Conservation (phyloP, 2,797 vertebrate species). For the Mus caroli region DNA sequence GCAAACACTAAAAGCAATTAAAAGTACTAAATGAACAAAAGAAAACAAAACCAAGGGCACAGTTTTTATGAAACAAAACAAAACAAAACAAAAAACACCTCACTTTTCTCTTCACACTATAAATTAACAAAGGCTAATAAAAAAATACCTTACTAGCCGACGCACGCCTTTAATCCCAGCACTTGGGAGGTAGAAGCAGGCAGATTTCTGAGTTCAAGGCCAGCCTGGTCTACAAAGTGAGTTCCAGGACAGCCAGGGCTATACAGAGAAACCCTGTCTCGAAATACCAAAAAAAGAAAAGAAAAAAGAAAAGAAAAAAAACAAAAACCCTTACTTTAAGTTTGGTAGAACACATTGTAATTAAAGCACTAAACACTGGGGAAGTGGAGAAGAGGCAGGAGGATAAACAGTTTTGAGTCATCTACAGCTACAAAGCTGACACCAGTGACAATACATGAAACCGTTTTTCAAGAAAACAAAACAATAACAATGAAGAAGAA, state of each 20-base stretch:
- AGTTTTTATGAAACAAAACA: not conserved
- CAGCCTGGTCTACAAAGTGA: no score
- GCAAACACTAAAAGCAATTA: constrained; percentile 39
- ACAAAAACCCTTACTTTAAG: not conserved
- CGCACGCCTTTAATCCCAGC: no score
- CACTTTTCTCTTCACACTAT: not conserved
- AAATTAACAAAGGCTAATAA: constrained; percentile 46
- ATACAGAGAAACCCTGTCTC: no score
- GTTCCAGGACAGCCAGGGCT: no score
- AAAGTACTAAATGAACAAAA: not conserved
- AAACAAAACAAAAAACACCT: not conserved
- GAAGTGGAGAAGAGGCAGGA: not conserved
- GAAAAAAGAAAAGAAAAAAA: no score
- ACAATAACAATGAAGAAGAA: not conserved
- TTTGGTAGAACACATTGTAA: not conserved
- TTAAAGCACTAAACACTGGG: not conserved
- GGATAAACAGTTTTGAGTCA: not conserved
- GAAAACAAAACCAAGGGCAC: constrained; percentile 12
- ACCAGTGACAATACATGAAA: not conserved
- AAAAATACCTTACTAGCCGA: not conserved
- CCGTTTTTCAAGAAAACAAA: not conserved
- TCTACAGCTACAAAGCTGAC: not conserved
- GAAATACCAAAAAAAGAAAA: no score
- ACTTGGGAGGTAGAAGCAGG: no score
- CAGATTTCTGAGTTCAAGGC: no score